A percentile compares a stretch with the other conserved stretches of the same genome.
Conservation (phyloP, 2,888 invertebrate species). For the Pristionchus fissidentatus region DNA sequence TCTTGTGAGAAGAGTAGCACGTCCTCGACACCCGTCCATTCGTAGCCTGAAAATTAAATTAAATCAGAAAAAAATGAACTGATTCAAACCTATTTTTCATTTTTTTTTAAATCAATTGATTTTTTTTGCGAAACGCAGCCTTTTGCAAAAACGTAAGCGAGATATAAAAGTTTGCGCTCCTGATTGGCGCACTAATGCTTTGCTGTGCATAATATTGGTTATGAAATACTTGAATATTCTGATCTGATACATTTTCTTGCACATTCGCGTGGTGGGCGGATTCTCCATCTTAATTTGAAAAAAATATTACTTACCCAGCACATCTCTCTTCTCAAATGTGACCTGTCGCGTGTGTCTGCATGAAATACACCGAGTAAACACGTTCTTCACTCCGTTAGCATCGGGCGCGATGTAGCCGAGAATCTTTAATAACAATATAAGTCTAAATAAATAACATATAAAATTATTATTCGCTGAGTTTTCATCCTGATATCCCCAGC, state of each 20-base stretch:
- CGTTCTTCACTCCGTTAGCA: slow-evolving; percentile 70
- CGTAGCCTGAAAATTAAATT: slow-evolving; percentile 65
- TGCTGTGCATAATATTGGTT: not conserved
- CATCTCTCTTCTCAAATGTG: slow-evolving; percentile 71
- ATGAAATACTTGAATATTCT: no score
- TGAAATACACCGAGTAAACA: slow-evolving; percentile 70
- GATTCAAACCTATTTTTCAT: not conserved
- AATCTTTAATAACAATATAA: slow-evolving; percentile 41
- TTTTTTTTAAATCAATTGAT: not conserved
- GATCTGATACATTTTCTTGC: not conserved
- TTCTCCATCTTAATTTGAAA: not conserved
- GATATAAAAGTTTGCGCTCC: not conserved
- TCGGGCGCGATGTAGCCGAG: slow-evolving; percentile 73
- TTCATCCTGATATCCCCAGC: not conserved
- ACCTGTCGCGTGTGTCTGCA: slow-evolving; percentile 69
- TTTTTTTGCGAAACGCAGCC: not conserved
- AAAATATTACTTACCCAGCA: slow-evolving; percentile 60
- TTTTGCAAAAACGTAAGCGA: not conserved
- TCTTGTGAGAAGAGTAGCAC: slow-evolving; percentile 72
- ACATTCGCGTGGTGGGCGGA: not conserved
- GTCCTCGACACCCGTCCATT: slow-evolving; percentile 72
- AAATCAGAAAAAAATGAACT: not conserved
- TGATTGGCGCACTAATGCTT: not conserved
- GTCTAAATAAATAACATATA: not conserved
- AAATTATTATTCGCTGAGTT: no score